Base-by-base conservation (phyloP, 2,113 vertebrate species). In the Chrysochloris asiatica region DNA sequence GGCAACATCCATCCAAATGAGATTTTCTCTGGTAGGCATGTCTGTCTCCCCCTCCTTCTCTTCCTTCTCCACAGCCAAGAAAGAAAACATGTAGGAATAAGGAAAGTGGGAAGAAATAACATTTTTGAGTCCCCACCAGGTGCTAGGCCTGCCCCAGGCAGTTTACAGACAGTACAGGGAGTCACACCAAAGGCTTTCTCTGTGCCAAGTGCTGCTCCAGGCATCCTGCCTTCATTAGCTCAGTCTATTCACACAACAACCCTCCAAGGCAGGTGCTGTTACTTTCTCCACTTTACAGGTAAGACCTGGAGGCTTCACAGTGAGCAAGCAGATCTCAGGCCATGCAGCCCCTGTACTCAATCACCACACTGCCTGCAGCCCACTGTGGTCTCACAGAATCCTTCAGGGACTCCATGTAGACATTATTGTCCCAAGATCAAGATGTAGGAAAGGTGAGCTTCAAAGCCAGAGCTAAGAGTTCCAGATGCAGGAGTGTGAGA, bases 251-350 rank as follows among this genome's bases (percentile, higher is more conserved):
- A 10, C 3, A 1, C 11, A 0, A 4, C 82, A 30, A 0, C 2
- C 26, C 59, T 38, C 5, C 0, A 0, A 65, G 30, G 59, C 3
- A 19, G 54, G 19, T 1, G 2, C 26, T 75, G 6, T 3, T 41
- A 21, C 33, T 26, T 13, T 79, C 36, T 33, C 45, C 33, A 8
- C 45, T 43, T 36, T 30, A 10, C 47, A 36, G 54, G 4, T 10
- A 8, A 76, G 76, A 86, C 45, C 11, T 19, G 3, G n/a, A 65
- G 43, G 26, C n/a, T 0, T 3, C 43, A 10, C 1, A 3, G 41
- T 1, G 3, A 26, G 43, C 24, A 48, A 52, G 28, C 22, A 10
- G 1, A 30, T 8, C 33, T 48, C 36, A 8, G 38, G 71, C 41
- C 41, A 30, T 30, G 0, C 10, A 1, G 45, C 56, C 89, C 59